Evolutionary conservation across 1,140 invertebrate genomes (phyloP).

Genomic region (Cepaea nemoralis): DNA sequence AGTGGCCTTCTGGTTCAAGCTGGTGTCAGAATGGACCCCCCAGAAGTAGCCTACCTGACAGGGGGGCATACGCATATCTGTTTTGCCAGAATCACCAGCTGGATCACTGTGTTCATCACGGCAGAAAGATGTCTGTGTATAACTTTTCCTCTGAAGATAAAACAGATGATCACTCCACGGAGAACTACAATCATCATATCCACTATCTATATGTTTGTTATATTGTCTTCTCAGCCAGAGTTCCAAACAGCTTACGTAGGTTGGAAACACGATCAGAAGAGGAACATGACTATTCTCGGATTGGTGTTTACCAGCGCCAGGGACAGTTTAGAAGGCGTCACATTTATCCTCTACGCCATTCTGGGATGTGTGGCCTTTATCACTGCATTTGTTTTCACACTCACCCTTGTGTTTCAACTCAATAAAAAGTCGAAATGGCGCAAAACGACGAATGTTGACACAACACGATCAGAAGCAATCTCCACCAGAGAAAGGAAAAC

Average conservation of each 20-base stretch:
- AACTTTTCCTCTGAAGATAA: no score
- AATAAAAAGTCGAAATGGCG: not conserved
- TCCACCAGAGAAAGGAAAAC: no score
- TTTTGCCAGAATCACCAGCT: no score
- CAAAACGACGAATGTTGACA: no score
- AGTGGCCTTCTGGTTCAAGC: not conserved
- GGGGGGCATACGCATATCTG: not conserved
- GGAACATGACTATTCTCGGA: slow-evolving; percentile 11
- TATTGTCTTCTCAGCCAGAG: not conserved
- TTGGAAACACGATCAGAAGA: not conserved
- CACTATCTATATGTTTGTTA: not conserved
- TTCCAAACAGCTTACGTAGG: not conserved
- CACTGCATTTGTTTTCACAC: not conserved
- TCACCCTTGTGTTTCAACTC: not conserved
- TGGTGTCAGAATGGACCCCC: not conserved
- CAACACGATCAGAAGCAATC: no score
- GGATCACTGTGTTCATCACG: no score
- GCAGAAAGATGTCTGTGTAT: no score
- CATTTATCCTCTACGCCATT: not conserved
- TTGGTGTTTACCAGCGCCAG: not conserved
- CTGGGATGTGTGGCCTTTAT: not conserved
- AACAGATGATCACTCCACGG: no score
- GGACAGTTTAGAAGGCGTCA: not conserved
- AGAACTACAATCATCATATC: not conserved
- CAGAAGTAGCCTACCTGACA: not conserved